Percentiles rank a stretch among this genome's conserved stretches.
phyloP scores from a whole-genome alignment of 2,113 vertebrate species.

The Myotis brandtii region DNA sequence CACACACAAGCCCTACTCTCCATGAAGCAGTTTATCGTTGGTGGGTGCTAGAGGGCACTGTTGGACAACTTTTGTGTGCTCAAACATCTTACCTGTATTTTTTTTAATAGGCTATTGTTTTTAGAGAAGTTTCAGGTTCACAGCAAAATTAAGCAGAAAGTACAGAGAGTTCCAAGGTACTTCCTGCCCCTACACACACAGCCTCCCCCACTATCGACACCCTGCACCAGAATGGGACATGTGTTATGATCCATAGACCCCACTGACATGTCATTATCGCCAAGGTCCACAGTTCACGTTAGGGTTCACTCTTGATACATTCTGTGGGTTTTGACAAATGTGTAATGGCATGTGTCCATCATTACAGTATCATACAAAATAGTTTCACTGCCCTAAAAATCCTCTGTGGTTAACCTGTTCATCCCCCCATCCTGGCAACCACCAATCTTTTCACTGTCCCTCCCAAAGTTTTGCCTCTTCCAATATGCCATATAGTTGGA shows the following conservation, averaged over 20 bases:
- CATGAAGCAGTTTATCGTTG: neutral
- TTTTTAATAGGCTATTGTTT: neutral
- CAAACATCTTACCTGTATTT: neutral
- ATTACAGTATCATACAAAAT: too few species aligned
- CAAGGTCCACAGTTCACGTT: neutral
- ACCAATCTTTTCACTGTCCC: neutral
- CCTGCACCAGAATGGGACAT: neutral
- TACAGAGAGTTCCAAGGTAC: neutral
- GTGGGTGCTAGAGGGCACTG: conserved; percentile 26
- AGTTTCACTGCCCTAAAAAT: neutral
- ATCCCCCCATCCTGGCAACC: neutral
- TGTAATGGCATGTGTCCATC: too few species aligned
- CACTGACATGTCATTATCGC: rapidly evolving
- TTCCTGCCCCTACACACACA: neutral
- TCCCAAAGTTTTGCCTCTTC: neutral
- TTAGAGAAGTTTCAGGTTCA: neutral
- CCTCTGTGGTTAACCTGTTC: neutral
- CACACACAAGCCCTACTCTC: neutral
- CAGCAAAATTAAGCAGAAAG: neutral
- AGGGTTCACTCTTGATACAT: neutral
- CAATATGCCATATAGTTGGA: neutral
- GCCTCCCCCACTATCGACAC: neutral
- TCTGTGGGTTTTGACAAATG: neutral
- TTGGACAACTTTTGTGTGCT: neutral
- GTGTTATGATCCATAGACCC: neutral